phyloP scores from a whole-genome alignment of 2,113 vertebrate genomes.

The Chinchilla lanigera region DNA sequence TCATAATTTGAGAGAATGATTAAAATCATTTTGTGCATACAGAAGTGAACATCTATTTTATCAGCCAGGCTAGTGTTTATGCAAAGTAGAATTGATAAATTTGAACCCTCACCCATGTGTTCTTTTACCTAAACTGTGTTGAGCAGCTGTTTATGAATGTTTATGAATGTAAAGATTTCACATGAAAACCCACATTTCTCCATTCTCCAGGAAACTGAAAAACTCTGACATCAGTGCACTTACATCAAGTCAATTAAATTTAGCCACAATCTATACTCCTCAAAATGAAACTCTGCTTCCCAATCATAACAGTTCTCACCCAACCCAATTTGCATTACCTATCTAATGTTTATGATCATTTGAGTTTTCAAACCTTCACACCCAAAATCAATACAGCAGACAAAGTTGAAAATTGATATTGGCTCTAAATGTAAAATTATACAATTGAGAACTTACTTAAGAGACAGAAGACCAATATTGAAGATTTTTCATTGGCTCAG shows the following conservation, averaged over 20 bases:
- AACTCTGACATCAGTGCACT: neutral
- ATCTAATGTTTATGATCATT: neutral
- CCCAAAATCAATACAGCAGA: conserved; percentile 30
- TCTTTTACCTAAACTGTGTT: conserved; percentile 33
- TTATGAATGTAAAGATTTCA: conserved; percentile 1
- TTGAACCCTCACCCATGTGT: neutral
- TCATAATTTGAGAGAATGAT: neutral
- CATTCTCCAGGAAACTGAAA: conserved; percentile 4
- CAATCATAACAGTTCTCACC: neutral
- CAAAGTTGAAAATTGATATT: neutral
- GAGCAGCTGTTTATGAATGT: conserved; percentile 1
- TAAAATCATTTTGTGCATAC: neutral
- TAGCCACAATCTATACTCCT: neutral
- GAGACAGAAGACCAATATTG: neutral
- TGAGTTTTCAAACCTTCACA: neutral
- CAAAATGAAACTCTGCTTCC: neutral
- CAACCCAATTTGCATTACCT: neutral
- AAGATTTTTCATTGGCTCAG: neutral
- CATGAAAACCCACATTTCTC: conserved; percentile 4
- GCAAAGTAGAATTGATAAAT: neutral
- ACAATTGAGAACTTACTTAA: neutral
- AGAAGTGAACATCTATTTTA: neutral
- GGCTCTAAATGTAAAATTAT: neutral
- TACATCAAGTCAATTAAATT: neutral
- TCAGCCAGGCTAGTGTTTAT: neutral